A percentile compares a stretch with the other conserved stretches of the same genome.
phyloP scores from a whole-genome alignment of 2,113 vertebrate genomes.

The Laterallus jamaicensis region DNA sequence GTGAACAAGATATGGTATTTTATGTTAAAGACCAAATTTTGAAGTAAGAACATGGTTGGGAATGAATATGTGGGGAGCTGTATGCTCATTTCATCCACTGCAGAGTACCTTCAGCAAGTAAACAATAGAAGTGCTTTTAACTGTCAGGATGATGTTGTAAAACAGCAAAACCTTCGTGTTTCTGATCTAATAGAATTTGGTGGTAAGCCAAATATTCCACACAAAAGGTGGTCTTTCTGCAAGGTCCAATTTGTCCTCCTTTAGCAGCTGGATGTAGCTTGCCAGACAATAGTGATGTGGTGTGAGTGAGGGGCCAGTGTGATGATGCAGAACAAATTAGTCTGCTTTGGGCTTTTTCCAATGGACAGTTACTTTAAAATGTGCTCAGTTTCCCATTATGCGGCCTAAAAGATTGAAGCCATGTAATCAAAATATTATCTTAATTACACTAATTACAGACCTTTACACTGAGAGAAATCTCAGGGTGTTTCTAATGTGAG shows the following conservation, averaged over 20 bases:
- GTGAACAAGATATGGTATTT: not conserved
- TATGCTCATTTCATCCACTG: not conserved
- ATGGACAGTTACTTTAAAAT: conserved; percentile 13
- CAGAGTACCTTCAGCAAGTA: not conserved
- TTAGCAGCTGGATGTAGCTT: not conserved
- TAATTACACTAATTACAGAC: conserved; percentile 67
- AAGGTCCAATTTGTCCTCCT: not conserved
- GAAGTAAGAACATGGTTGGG: not conserved
- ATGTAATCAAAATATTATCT: conserved; percentile 67
- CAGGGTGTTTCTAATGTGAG: conserved; percentile 51
- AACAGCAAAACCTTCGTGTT: not conserved
- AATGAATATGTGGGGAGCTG: not conserved
- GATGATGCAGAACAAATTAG: not conserved
- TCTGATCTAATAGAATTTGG: not conserved
- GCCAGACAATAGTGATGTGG: not conserved
- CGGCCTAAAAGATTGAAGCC: conserved; percentile 39
- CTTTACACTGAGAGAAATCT: conserved; percentile 44
- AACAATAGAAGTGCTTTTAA: not conserved
- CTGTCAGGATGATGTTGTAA: not conserved
- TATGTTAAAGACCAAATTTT: not conserved
- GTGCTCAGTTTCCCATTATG: conserved; percentile 21
- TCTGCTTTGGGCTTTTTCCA: not conserved
- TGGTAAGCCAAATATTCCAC: not conserved
- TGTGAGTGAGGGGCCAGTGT: not conserved
- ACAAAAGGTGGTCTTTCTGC: not conserved